phyloP scores from a whole-genome alignment of 53 echinoderm and acorn worm genomes.

The Glandiceps talaboti region DNA sequence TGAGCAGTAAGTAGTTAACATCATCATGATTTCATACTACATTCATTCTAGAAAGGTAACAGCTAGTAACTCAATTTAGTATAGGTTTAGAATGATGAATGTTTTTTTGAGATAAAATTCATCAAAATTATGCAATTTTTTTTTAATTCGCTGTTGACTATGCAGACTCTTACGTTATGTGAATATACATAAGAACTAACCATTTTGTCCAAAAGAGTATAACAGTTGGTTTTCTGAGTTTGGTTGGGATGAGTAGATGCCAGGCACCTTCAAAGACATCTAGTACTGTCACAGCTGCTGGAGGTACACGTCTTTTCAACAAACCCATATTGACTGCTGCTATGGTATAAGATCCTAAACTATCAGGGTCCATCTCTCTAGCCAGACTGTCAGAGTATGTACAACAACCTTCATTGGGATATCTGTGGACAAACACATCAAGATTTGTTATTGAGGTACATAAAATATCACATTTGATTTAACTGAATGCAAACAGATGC shows the following conservation, averaged over 20 bases:
- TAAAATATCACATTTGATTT: too few species aligned
- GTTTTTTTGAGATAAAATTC: too few species aligned
- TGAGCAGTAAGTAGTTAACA: too few species aligned
- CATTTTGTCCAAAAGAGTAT: conserved; percentile 85
- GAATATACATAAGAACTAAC: too few species aligned
- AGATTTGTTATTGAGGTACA: too few species aligned
- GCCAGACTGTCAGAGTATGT: conserved; percentile 52
- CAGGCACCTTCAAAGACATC: conserved; percentile 50
- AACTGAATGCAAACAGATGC: too few species aligned
- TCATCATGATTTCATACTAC: too few species aligned
- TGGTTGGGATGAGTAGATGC: conserved; percentile 64
- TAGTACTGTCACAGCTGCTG: conserved; percentile 60
- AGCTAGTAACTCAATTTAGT: too few species aligned
- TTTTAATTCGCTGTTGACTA: too few species aligned
- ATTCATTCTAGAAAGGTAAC: too few species aligned
- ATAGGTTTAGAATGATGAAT: neutral
- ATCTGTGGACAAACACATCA: conserved; percentile 31
- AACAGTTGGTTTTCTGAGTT: conserved; percentile 56
- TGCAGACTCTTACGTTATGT: too few species aligned
- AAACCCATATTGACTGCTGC: neutral
- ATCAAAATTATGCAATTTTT: too few species aligned
- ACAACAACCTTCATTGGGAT: conserved; percentile 52
- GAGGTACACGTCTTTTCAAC: conserved; percentile 48
- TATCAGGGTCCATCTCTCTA: conserved; percentile 35
- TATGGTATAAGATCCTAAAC: neutral